Evolutionary conservation across 2,113 vertebrate genomes (phyloP).

Genomic region (Monarcha castaneiventris): DNA sequence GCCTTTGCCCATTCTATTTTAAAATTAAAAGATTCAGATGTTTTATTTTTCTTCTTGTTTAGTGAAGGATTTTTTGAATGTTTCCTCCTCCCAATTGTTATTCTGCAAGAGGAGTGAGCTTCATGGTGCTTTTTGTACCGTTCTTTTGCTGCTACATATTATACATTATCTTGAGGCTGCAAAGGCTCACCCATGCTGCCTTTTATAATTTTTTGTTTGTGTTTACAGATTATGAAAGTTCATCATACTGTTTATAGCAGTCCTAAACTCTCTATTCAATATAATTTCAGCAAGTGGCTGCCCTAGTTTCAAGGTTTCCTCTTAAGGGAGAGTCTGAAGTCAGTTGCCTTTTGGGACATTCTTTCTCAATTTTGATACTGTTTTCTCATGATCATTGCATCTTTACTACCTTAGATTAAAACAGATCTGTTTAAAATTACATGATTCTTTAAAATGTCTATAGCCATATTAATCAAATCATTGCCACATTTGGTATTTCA

Average conservation of each 20-base stretch:
- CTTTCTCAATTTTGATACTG: neutral
- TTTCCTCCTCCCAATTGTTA: neutral
- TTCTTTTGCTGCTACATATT: neutral
- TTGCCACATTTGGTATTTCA: neutral
- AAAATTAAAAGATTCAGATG: neutral
- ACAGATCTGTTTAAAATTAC: neutral
- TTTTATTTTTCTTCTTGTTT: neutral
- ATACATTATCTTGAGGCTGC: neutral
- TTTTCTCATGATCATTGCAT: neutral
- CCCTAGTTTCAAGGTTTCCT: neutral
- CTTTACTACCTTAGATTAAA: neutral
- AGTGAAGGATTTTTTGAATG: neutral
- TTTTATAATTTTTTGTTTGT: neutral
- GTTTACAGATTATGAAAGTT: neutral
- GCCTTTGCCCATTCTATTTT: neutral
- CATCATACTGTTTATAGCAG: neutral
- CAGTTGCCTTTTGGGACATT: neutral
- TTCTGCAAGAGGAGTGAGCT: neutral
- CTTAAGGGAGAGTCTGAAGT: neutral
- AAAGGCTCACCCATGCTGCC: neutral
- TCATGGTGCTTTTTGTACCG: neutral
- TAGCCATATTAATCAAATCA: neutral
- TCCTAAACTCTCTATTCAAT: neutral
- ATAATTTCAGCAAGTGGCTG: neutral
- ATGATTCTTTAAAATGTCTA: neutral